A percentile compares a stretch with the other conserved stretches of the same genome.
phyloP scores from a whole-genome alignment of 2,113 vertebrate genomes.

The Sylvietta virens region DNA sequence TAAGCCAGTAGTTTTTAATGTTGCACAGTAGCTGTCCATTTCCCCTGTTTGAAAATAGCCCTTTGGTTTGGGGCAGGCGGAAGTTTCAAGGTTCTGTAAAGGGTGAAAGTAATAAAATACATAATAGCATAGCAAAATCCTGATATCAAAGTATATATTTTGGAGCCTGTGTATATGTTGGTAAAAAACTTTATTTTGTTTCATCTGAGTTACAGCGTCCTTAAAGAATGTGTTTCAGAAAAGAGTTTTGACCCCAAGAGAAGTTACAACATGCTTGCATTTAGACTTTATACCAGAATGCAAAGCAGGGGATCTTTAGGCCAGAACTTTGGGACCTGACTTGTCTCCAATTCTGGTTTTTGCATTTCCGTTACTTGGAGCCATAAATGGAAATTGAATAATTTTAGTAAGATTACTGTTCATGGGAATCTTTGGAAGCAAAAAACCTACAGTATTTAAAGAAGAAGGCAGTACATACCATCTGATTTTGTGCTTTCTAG shows the following conservation, averaged over 20 bases:
- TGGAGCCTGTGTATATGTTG: not conserved
- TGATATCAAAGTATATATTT: not conserved
- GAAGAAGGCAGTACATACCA: not conserved
- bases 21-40: not conserved
- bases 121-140: not conserved
- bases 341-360: not conserved
- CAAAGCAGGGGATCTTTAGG: not conserved
- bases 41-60: not conserved
- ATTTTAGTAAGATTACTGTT: not conserved
- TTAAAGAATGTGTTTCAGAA: not conserved
- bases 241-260: not conserved
- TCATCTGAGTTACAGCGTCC: not conserved
- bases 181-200: not conserved
- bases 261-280: accelerated
- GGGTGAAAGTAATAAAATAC: not conserved
- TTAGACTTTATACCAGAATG: not conserved
- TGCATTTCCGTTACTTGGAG: not conserved
- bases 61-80: not conserved
- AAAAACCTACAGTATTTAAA: not conserved
- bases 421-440: not conserved
- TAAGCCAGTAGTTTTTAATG: not conserved
- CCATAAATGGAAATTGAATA: not conserved
- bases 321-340: not conserved
- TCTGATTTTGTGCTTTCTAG: not conserved
- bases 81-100: not conserved